A percentile compares a stretch with the other conserved stretches of the same genome.
These are phyloP conservation scores for Lycocorax pyrrhopterus DNA, from an alignment of 2,113 vertebrate species.

Conservation along the genomic window DNA sequence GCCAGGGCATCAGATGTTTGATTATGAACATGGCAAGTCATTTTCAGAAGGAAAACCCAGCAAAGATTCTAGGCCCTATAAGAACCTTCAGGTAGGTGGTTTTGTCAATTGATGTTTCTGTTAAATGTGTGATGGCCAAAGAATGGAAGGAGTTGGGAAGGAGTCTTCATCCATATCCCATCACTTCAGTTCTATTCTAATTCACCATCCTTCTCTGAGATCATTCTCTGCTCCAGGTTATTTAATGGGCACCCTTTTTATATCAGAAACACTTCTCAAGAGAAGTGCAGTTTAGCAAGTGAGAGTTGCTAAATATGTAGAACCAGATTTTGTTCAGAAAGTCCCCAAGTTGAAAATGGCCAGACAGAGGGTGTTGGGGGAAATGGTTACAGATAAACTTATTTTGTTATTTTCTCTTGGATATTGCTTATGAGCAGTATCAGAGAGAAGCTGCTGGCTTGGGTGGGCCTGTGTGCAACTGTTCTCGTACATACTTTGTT, in stretches of 20 bases:
- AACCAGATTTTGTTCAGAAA: background rate
- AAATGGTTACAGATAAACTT: background rate
- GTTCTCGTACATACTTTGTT: background rate
- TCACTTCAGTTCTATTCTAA: background rate
- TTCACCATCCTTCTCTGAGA: background rate
- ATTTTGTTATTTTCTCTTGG: background rate
- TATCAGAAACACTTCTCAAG: background rate
- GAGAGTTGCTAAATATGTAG: background rate
- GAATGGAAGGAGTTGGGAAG: background rate
- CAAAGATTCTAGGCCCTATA: conserved; percentile 72
- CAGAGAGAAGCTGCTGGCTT: background rate
- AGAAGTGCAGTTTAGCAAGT: background rate
- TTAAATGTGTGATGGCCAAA: background rate
- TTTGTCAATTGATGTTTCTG: background rate
- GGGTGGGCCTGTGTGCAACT: background rate
- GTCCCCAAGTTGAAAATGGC: background rate
- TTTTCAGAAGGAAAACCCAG: conserved; percentile 75
- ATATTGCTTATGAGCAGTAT: background rate
- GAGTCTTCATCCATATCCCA: background rate
- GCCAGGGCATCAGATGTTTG: conserved; percentile 78
- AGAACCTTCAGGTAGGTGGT: conserved; percentile 74
- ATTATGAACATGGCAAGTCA: conserved; percentile 82
- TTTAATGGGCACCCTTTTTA: background rate
- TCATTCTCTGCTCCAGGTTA: background rate
- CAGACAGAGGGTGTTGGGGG: background rate